Evolutionary conservation across 2,888 invertebrate genomes (phyloP).

Genomic region (Orthonevra nobilis): DNA sequence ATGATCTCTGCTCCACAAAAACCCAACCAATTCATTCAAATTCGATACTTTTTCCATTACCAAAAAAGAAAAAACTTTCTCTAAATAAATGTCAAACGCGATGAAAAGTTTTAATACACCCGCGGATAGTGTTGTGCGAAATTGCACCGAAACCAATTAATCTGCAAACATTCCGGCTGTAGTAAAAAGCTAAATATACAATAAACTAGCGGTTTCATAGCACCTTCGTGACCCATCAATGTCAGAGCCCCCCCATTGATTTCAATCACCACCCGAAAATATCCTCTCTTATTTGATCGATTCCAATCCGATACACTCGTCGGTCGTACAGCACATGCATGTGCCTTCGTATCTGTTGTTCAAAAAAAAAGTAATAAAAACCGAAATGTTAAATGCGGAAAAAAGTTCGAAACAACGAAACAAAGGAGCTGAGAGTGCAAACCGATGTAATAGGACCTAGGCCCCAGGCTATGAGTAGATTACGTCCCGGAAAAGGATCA

Average conservation of each 20-base stretch:
- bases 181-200: too few relatives aligned
- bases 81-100: too few relatives aligned
- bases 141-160: too few relatives aligned
- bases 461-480: conserved; percentile 53
- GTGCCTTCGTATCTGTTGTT: conserved; percentile 3
- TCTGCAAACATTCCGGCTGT: too few relatives aligned
- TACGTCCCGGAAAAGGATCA: conserved; percentile 33
- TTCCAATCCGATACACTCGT: conserved; percentile 8
- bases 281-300: conserved; percentile 55
- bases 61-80: too few relatives aligned
- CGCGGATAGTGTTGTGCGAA: too few relatives aligned
- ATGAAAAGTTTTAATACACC: too few relatives aligned
- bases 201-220: conserved; percentile 18
- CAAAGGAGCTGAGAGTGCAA: conserved; percentile 62
- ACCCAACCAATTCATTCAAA: too few relatives aligned
- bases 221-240: conserved; percentile 62
- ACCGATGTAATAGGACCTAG: conserved; percentile 63
- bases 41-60: too few relatives aligned
- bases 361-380: conserved; percentile 22
- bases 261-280: conserved; percentile 62
- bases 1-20: too few relatives aligned
- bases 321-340: background rate
- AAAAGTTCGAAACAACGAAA: conserved; percentile 33
- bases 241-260: conserved; percentile 53
- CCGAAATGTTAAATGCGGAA: conserved; percentile 1